Evolutionary conservation across 2,888 invertebrate species (phyloP).

Genomic region (Drosophila longiperda): DNA sequence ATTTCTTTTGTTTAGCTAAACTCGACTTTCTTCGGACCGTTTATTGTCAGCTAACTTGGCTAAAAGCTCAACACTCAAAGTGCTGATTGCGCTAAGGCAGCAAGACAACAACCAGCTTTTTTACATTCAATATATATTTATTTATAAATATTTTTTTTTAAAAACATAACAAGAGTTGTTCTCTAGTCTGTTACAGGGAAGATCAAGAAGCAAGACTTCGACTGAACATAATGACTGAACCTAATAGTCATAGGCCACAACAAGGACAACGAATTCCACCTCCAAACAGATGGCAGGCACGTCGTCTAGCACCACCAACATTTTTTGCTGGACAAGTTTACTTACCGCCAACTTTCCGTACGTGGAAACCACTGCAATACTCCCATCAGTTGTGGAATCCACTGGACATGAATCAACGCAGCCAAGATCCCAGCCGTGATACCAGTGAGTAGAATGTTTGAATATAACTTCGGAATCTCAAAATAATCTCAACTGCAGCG

Average conservation of each 20-base stretch:
- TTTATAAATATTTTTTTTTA: too few relatives aligned
- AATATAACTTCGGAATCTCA: background rate
- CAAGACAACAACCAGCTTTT: too few relatives aligned
- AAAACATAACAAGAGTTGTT: background rate
- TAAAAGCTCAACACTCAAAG: background rate
- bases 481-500: slow-evolving; percentile 7
- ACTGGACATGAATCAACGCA: background rate
- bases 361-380: slow-evolving; percentile 29
- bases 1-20: background rate
- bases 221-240: background rate
- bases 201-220: background rate
- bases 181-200: background rate
- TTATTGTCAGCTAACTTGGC: background rate
- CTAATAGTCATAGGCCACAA: too few relatives aligned
- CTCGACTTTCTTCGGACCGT: too few relatives aligned
- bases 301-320: background rate
- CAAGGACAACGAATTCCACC: too few relatives aligned
- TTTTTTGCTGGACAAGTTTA: background rate
- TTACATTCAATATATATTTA: too few relatives aligned
- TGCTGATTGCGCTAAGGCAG: background rate
- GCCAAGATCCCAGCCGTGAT: slow-evolving; percentile 30
- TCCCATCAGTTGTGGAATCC: slow-evolving; percentile 40
- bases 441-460: slow-evolving; percentile 15
- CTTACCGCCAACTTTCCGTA: background rate
- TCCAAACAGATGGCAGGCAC: background rate